These are phyloP conservation scores for Plectrocnemia conspersa DNA, from an alignment of 1,140 invertebrate genomes.

Conservation along the genomic window DNA sequence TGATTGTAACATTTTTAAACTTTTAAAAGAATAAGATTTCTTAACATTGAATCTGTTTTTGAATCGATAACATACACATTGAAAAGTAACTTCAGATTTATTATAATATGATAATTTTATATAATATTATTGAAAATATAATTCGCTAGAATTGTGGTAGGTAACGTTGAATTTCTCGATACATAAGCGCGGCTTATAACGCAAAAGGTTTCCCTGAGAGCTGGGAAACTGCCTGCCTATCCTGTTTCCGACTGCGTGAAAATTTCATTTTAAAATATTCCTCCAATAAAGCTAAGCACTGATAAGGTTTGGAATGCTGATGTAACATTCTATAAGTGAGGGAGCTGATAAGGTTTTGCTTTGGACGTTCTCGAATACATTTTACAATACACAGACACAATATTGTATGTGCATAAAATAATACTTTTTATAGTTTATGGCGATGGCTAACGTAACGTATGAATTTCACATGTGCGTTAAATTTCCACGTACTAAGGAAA, in stretches of 20 bases:
- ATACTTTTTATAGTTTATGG: no score
- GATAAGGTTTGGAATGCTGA: constrained; percentile 30
- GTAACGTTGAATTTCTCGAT: constrained; percentile 3
- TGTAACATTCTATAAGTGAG: constrained; percentile 23
- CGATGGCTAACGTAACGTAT: no score
- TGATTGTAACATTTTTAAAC: no score
- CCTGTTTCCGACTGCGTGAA: constrained; percentile 30
- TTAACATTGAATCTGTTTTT: no score
- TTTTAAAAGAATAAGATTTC: no score
- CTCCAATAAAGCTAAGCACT: constrained; percentile 34
- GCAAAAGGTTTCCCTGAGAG: constrained; percentile 22
- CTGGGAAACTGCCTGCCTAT: constrained; percentile 20
- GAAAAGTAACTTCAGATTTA: background rate
- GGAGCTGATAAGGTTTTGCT: constrained; percentile 28
- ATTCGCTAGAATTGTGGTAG: constrained; percentile 4
- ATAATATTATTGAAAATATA: background rate
- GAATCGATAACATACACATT: no score
- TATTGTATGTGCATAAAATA: no score
- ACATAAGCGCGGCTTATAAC: constrained; percentile 10
- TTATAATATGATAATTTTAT: constrained; percentile 4
- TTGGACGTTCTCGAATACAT: constrained; percentile 12
- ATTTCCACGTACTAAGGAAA: no score
- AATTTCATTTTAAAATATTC: constrained; percentile 35
- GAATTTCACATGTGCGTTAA: no score
- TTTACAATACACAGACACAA: no score